phyloP scores from a whole-genome alignment of 2,888 invertebrate species.

The Emmelina monodactyla region DNA sequence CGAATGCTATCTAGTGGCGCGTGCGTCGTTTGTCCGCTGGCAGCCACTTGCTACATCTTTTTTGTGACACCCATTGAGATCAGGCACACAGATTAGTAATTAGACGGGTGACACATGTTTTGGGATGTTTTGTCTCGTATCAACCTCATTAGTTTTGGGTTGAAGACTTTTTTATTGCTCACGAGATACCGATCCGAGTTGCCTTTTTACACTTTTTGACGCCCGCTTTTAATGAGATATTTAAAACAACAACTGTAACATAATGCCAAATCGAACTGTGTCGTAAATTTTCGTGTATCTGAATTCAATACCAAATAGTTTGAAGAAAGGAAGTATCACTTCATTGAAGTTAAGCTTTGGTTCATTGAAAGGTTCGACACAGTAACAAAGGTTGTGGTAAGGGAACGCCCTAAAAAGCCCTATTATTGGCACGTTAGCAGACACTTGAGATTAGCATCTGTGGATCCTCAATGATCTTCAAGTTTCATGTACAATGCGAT shows the following conservation, averaged over 20 bases:
- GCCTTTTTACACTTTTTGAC: constrained; percentile 1
- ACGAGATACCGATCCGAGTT: background rate
- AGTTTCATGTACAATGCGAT: constrained; percentile 50
- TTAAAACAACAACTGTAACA: constrained; percentile 1
- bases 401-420: constrained; percentile 44
- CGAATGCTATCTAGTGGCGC: constrained; percentile 27
- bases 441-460: constrained; percentile 68
- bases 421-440: constrained; percentile 60
- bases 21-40: constrained; percentile 39
- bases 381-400: constrained; percentile 41
- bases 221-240: background rate
- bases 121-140: constrained; percentile 42
- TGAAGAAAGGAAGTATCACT: constrained; percentile 43
- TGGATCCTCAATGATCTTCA: constrained; percentile 46
- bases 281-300: background rate
- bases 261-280: too few species aligned
- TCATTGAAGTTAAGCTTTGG: constrained; percentile 35
- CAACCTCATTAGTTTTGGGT: constrained; percentile 36
- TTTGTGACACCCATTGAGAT: constrained; percentile 44
- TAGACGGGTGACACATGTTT: constrained; percentile 60
- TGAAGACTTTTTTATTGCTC: constrained; percentile 31
- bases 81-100: constrained; percentile 55
- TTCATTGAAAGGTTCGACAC: constrained; percentile 32
- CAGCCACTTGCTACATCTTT: constrained; percentile 41
- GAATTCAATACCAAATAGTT: constrained; percentile 17